These are phyloP conservation scores for Drosophila sechellia DNA, from an alignment of 1,140 invertebrate genomes.

Conservation along the genomic window DNA sequence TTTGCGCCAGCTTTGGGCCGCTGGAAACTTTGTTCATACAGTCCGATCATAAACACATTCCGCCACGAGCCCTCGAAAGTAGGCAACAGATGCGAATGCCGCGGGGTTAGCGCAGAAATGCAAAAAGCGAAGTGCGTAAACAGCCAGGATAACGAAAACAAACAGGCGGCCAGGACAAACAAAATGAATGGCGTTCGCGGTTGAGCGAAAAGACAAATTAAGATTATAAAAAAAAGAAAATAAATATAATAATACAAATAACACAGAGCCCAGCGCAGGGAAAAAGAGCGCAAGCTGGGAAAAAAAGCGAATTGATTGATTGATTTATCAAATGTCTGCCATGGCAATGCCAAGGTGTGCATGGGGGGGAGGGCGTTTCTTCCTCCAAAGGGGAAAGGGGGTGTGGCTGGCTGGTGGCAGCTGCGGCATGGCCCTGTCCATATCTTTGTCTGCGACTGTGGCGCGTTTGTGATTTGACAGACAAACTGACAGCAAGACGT, in stretches of 20 bases:
- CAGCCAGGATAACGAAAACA: slow-evolving; percentile 34
- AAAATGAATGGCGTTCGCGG: slow-evolving; percentile 76
- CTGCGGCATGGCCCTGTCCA: slow-evolving; percentile 34
- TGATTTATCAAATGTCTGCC: slow-evolving; percentile 77
- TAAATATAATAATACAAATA: slow-evolving; percentile 73
- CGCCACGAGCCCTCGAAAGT: slow-evolving; percentile 33
- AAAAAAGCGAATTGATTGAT: slow-evolving; percentile 74
- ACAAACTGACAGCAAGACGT: slow-evolving; percentile 79
- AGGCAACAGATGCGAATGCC: slow-evolving; percentile 53
- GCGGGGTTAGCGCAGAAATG: slow-evolving; percentile 11
- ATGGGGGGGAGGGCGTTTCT: background rate
- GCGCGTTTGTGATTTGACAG: slow-evolving; percentile 80
- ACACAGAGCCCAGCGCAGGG: slow-evolving; percentile 37
- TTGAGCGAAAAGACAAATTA: slow-evolving; percentile 82
- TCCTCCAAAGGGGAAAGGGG: background rate
- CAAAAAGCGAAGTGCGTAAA: slow-evolving; percentile 50
- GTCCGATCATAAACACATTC: slow-evolving; percentile 53
- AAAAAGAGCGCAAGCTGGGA: background rate
- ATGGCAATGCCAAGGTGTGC: slow-evolving; percentile 44
- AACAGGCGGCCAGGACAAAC: slow-evolving; percentile 51
- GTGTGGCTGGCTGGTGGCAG: slow-evolving; percentile 16
- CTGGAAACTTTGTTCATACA: slow-evolving; percentile 50
- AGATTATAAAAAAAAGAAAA: slow-evolving; percentile 75
- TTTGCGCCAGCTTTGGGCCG: slow-evolving; percentile 17
- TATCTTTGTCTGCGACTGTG: slow-evolving; percentile 58